Evolutionary conservation across 2,888 invertebrate species (phyloP), one percentile per base, ranked within the genome.

Genomic region (Drosophila niveifrons): DNA sequence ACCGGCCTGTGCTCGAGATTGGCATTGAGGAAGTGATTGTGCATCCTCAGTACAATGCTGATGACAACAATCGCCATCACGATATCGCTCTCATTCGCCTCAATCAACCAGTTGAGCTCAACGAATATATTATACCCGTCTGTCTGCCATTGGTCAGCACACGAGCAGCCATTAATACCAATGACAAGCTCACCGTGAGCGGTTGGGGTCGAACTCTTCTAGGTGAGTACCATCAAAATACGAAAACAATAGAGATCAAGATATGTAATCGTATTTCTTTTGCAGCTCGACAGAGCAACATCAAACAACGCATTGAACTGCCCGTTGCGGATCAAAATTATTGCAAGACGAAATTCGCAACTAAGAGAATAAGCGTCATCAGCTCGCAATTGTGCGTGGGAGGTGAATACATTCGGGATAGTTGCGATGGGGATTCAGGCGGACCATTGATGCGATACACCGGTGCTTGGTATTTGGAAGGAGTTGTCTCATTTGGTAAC

Each of bases 41-140:
- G 0, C 96, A 97, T 90, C 95, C 95, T 62, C 82, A 92, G 0
- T 97, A 96, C 84, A 90, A 92, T 52, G 88, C 92, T 10, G 77
- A 82, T 0, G 94, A 94, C 70, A 72, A 71, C 0, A 93, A 95
- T 85, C 95, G 95, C 69, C 93, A 93, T 53, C 92, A 96, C 86
- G 96, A 97, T 84, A 96, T 97, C 52, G 96, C 96, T 0, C 91
- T 97, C 11, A 82, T 97, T 17, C 93, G 96, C 62, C 92, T 97
- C 0, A 84, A 92, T 0, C 82, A 90, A 2, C 92, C 94, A 15
- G 95, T 95, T 0, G 58, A 85, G 2, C 94, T 93, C 72, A 94
- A 81, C 8, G 94, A 93, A 84, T 95, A 92, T 73, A 93, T 94
- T 18, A 92, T 92, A 65, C 95, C 95, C 0, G 94, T 95, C 39